Percentiles rank a stretch among this genome's conserved stretches.
These are phyloP conservation scores for Drosophila bipectinata DNA, from an alignment of 1,140 invertebrate species.

Conservation along the genomic window DNA sequence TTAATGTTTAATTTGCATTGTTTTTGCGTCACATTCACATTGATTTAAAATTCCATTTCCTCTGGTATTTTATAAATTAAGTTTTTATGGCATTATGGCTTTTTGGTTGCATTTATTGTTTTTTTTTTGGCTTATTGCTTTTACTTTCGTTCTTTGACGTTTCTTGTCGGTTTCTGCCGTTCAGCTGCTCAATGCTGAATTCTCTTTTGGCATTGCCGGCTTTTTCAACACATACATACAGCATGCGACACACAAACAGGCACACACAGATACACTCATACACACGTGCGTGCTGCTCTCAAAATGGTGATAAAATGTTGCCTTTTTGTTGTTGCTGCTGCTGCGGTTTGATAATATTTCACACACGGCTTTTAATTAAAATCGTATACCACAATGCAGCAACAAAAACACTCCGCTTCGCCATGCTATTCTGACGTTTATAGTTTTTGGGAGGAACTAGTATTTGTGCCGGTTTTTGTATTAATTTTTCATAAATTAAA, in stretches of 20 bases:
- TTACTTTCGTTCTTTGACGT: constrained; percentile 70
- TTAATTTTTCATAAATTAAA: constrained; percentile 70
- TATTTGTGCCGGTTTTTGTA: constrained; percentile 54
- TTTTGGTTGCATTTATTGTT: constrained; percentile 25
- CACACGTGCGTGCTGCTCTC: constrained; percentile 46
- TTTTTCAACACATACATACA: constrained; percentile 69
- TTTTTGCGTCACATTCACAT: neutral
- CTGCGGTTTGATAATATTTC: constrained; percentile 65
- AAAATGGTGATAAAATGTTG: constrained; percentile 67
- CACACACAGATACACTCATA: constrained; percentile 19
- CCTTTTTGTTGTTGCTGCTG: constrained; percentile 25
- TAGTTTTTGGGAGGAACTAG: constrained; percentile 38
- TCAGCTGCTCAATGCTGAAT: constrained; percentile 49
- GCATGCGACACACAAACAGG: no score
- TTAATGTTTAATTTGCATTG: neutral
- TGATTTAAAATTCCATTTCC: constrained; percentile 11
- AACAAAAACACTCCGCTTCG: constrained; percentile 28
- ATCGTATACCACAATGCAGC: constrained; percentile 24
- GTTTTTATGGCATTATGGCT: constrained; percentile 13
- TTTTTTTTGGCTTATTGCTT: constrained; percentile 44
- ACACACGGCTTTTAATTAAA: constrained; percentile 64
- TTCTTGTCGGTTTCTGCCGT: constrained; percentile 45
- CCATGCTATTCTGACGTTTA: constrained; percentile 4
- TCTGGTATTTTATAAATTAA: constrained; percentile 10
- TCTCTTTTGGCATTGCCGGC: constrained; percentile 69